These are phyloP conservation scores for Drosophila oshimai DNA, from an alignment of 1,140 invertebrate species.

Conservation along the genomic window DNA sequence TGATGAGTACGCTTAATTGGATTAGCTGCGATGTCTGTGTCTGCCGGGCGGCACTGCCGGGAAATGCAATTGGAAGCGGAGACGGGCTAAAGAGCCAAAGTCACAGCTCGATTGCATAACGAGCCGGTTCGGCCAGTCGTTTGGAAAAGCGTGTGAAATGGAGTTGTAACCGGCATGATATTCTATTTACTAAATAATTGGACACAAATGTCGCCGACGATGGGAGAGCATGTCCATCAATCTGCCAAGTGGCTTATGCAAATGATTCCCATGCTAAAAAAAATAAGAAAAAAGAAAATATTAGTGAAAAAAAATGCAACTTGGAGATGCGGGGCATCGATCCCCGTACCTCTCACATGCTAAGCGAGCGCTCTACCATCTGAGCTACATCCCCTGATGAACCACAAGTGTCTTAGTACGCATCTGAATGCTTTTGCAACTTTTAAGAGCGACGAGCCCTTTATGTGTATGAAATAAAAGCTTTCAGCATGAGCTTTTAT, in stretches of 20 bases:
- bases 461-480: constrained; percentile 3
- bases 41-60: constrained; percentile 37
- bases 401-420: rapidly evolving
- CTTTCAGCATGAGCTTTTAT: constrained; percentile 30
- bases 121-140: constrained; percentile 11
- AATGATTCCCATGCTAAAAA: neutral
- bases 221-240: constrained; percentile 38
- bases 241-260: neutral
- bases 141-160: constrained; percentile 60
- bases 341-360: constrained; percentile 92
- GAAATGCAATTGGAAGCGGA: constrained; percentile 39
- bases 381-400: constrained; percentile 70
- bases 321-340: constrained; percentile 86
- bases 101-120: constrained; percentile 63
- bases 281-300: neutral
- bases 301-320: neutral
- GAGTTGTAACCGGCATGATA: constrained; percentile 45
- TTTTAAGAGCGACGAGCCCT: neutral
- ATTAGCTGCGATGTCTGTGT: constrained; percentile 57
- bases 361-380: constrained; percentile 93
- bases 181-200: constrained; percentile 51
- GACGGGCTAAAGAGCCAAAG: constrained; percentile 31
- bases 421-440: neutral
- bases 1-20: constrained; percentile 74
- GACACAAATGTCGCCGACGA: constrained; percentile 34